phyloP scores from a whole-genome alignment of 2,113 vertebrate genomes.

The Capricornis sumatraensis region DNA sequence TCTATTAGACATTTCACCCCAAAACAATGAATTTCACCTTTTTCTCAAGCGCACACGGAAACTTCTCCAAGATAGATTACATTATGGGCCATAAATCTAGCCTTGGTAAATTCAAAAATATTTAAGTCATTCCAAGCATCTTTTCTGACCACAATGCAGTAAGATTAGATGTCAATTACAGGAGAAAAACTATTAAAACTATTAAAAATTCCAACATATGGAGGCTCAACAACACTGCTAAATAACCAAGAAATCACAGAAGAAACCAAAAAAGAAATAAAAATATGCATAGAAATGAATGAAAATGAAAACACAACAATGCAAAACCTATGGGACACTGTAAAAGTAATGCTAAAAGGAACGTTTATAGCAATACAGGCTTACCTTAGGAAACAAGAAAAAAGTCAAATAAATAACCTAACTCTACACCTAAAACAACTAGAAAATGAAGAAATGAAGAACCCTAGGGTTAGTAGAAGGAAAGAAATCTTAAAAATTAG shows the following conservation, averaged over 20 bases:
- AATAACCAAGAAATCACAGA: not conserved
- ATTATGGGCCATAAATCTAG: not conserved
- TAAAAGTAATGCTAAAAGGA: not conserved
- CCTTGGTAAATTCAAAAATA: not conserved
- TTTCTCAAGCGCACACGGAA: not conserved
- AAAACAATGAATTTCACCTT: not conserved
- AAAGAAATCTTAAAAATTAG: not conserved
- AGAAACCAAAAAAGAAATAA: not conserved
- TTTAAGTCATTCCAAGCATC: not conserved
- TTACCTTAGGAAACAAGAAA: not conserved
- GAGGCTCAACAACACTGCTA: accelerated
- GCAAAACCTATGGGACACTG: not conserved
- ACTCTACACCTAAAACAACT: not conserved
- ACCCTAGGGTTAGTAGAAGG: not conserved
- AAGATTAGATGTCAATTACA: not conserved
- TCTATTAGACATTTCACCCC: not conserved
- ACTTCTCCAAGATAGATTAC: not conserved
- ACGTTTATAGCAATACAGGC: not conserved
- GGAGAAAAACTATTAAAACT: not conserved
- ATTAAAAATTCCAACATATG: not conserved
- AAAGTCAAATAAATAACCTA: not conserved
- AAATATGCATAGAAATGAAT: not conserved
- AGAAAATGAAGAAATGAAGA: not conserved
- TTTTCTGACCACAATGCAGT: not conserved
- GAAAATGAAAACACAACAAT: not conserved